Evolutionary conservation across 1,140 invertebrate genomes (phyloP).

Genomic region (Macrobrachium rosenbergii): DNA sequence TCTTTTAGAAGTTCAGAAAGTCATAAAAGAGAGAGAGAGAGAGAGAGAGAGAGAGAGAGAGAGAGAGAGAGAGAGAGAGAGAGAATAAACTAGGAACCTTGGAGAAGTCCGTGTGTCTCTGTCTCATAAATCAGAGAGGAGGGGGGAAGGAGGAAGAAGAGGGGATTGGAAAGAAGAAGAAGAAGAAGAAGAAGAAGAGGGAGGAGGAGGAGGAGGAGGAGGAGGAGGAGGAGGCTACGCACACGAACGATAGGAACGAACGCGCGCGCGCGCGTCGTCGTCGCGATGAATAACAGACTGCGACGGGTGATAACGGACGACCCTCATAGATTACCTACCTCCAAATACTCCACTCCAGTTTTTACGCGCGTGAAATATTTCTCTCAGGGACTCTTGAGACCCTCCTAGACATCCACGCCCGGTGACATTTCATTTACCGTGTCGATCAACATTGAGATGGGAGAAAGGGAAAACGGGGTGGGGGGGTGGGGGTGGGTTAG

Average conservation of each 20-base stretch:
- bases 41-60: conserved; percentile 7
- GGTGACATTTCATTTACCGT: conserved; percentile 48
- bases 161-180: neutral
- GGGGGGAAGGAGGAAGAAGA: neutral
- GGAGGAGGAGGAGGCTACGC: neutral
- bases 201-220: neutral
- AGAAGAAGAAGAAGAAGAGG: neutral
- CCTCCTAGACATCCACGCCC: neutral
- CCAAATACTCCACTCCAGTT: conserved; percentile 25
- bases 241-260: neutral
- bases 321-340: conserved; percentile 44
- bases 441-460: conserved; percentile 19
- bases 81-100: neutral
- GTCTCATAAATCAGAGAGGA: too few species aligned
- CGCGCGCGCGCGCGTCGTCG: too few species aligned
- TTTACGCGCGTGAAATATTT: conserved; percentile 34
- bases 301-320: conserved; percentile 36
- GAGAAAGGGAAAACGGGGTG: neutral
- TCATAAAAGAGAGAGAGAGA: neutral
- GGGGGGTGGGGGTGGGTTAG: neutral
- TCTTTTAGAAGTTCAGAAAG: neutral
- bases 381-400: neutral
- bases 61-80: conserved; percentile 3
- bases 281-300: conserved; percentile 43
- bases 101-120: neutral